Evolutionary conservation across 2,113 vertebrate species (phyloP).

Genomic region (Bos javanicus): DNA sequence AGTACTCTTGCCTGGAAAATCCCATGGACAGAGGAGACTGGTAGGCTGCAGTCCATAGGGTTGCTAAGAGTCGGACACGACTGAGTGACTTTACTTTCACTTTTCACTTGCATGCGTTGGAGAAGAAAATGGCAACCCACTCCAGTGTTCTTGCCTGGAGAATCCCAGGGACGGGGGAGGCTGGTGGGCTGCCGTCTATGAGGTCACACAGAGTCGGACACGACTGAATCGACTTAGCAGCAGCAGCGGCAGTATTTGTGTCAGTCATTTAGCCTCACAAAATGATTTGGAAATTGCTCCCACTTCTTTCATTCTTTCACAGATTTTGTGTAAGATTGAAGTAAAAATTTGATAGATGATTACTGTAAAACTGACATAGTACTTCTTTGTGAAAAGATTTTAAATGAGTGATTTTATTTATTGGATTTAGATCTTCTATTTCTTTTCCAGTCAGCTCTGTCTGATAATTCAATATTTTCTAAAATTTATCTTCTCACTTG

Average conservation of each 20-base stretch:
- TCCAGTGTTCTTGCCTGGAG: no score
- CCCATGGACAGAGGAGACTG: no score
- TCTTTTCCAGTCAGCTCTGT: background rate
- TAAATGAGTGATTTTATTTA: background rate
- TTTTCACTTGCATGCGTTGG: no score
- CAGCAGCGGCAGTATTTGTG: background rate
- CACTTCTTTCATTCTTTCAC: background rate
- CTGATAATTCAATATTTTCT: background rate
- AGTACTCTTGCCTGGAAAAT: no score
- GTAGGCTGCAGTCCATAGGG: no score
- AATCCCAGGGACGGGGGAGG: no score
- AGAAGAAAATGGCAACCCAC: no score
- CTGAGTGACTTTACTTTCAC: no score
- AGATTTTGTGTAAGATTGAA: background rate
- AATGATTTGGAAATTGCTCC: background rate
- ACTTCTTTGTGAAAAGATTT: background rate
- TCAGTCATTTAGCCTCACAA: background rate
- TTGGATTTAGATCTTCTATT: background rate
- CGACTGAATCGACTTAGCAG: no score
- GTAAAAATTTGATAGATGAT: background rate
- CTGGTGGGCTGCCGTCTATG: no score
- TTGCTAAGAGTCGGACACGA: no score
- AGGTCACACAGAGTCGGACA: no score
- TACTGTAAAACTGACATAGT: background rate
- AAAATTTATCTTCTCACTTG: background rate